phyloP scores from a whole-genome alignment of 2,797 vertebrate genomes.

The Nothura maculosa region DNA sequence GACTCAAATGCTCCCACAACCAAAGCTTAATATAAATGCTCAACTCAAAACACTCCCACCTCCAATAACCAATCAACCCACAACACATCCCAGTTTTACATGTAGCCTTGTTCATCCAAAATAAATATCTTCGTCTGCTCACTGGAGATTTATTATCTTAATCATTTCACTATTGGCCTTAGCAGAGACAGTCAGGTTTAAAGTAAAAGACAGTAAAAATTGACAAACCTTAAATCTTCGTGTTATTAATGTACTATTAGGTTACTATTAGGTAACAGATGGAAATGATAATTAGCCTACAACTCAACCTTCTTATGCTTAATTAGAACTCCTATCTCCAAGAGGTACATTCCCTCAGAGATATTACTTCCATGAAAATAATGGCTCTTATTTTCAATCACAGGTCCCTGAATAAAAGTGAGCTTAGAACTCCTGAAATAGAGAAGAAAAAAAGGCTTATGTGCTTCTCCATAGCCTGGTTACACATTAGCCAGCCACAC shows the following conservation, averaged over 20 bases:
- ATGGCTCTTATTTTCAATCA: background rate
- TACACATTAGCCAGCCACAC: rapidly evolving
- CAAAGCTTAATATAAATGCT: constrained; percentile 7
- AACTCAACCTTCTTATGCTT: constrained; percentile 28
- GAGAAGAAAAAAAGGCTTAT: background rate
- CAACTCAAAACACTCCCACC: constrained; percentile 10
- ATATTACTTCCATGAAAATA: background rate
- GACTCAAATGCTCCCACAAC: constrained; percentile 54
- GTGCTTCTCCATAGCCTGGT: background rate
- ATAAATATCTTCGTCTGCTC: constrained; percentile 32
- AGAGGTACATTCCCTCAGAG: background rate
- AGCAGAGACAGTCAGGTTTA: background rate
- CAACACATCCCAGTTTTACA: constrained; percentile 26
- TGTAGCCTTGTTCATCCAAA: constrained; percentile 28
- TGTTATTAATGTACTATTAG: no score
- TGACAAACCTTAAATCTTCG: constrained; percentile 49
- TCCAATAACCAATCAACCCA: constrained; percentile 10
- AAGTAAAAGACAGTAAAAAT: background rate
- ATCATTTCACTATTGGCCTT: constrained; percentile 47
- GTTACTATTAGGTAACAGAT: constrained; percentile 42
- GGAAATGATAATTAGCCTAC: constrained; percentile 46
- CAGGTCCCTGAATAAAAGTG: background rate
- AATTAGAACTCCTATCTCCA: constrained; percentile 12
- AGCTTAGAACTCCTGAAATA: background rate
- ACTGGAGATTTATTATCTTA: constrained; percentile 52